Evolutionary conservation across 35 echinoderm and acorn worm genomes (phyloP).

Genomic region (Stichopus chloronotus): DNA sequence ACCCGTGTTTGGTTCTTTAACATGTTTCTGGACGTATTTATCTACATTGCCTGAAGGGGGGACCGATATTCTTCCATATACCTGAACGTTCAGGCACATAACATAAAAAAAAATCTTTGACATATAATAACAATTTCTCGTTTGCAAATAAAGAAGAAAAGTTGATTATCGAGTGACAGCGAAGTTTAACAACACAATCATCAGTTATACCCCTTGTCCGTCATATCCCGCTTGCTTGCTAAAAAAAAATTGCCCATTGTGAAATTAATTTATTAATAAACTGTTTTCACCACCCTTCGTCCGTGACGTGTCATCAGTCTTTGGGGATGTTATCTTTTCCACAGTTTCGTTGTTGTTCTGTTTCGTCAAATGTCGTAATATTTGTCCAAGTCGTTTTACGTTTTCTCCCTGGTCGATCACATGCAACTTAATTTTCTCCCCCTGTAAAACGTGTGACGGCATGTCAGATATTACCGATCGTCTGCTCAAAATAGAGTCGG

Average conservation of each 20-base stretch:
- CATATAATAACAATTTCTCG: too few relatives aligned
- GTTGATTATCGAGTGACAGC: too few relatives aligned
- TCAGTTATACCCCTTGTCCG: too few relatives aligned
- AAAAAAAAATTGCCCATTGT: not conserved
- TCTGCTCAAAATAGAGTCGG: not conserved
- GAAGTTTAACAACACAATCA: too few relatives aligned
- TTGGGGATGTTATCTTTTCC: not conserved
- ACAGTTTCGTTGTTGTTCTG: not conserved
- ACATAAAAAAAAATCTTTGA: too few relatives aligned
- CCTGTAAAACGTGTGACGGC: not conserved
- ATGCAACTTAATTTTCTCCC: not conserved
- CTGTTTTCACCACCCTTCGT: not conserved
- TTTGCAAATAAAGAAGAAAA: too few relatives aligned
- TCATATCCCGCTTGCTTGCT: not conserved
- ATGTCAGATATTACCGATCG: slow-evolving; percentile 4
- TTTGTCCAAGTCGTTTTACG: slow-evolving; percentile 9
- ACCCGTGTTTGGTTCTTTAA: too few relatives aligned
- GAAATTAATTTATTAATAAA: slow-evolving; percentile 3
- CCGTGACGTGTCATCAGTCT: not conserved
- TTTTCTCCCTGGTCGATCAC: slow-evolving; percentile 1
- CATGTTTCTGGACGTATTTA: too few relatives aligned
- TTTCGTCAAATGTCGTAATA: slow-evolving; percentile 8
- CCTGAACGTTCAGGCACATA: too few relatives aligned
- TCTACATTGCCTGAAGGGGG: too few relatives aligned
- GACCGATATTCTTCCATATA: too few relatives aligned